These are phyloP conservation scores for Oryzias woworae DNA, from an alignment of 2,113 vertebrate species.

Conservation along the genomic window DNA sequence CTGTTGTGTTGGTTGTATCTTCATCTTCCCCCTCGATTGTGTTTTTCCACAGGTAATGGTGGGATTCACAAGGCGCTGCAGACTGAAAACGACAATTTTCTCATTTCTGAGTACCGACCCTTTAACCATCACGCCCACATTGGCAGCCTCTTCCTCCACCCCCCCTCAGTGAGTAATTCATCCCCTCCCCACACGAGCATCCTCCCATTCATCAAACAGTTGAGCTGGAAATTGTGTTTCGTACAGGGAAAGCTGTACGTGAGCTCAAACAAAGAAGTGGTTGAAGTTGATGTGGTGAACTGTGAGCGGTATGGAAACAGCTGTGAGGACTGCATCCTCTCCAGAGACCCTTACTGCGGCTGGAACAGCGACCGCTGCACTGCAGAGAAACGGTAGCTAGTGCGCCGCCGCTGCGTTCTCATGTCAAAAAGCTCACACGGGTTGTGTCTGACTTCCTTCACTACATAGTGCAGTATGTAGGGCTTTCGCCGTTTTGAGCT, in stretches of 20 bases:
- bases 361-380: constrained; percentile 40
- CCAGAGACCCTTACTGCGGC: constrained; percentile 74
- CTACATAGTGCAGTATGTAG: too few relatives aligned
- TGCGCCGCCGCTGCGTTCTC: too few relatives aligned
- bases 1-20: not conserved
- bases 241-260: constrained; percentile 70
- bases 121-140: constrained; percentile 28
- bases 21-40: not conserved
- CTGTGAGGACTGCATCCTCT: constrained; percentile 55
- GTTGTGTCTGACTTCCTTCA: too few relatives aligned
- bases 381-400: constrained; percentile 7
- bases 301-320: constrained; percentile 59
- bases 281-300: constrained; percentile 59
- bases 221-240: not conserved
- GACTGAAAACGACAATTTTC: constrained; percentile 9
- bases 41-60: constrained; percentile 54
- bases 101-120: constrained; percentile 63
- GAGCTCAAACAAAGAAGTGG: constrained; percentile 44
- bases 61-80: constrained; percentile 65
- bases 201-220: not conserved
- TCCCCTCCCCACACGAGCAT: not conserved
- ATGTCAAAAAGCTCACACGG: too few relatives aligned
- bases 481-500: too few relatives aligned
- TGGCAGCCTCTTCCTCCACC: constrained; percentile 42
- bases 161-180: constrained; percentile 52